phyloP scores from a whole-genome alignment of 2,797 vertebrate species.

The Acipenser oxyrinchus region DNA sequence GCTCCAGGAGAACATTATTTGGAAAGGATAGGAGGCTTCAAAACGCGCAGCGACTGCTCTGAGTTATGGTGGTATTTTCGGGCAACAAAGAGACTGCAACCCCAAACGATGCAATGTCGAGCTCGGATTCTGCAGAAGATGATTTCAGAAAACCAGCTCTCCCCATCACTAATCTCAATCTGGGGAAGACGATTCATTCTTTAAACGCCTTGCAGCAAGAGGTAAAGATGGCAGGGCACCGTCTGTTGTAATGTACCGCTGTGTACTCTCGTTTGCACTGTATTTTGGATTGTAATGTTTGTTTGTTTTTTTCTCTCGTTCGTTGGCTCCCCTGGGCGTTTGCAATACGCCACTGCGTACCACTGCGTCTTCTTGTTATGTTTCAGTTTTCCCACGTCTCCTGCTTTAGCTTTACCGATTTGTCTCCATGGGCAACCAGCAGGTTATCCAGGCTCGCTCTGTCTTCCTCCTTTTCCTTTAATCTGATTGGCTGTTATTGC shows the following conservation, averaged over 20 bases:
- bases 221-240: constrained; percentile 37
- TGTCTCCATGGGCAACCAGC: constrained; percentile 31
- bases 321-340: neutral
- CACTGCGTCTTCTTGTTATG: neutral
- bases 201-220: constrained; percentile 44
- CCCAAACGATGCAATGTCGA: constrained; percentile 80
- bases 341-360: no score
- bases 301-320: neutral
- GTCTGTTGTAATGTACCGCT: neutral
- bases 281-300: neutral
- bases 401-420: constrained; percentile 1
- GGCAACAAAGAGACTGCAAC: constrained; percentile 66
- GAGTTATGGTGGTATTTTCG: constrained; percentile 96
- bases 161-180: constrained; percentile 58
- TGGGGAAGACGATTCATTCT: constrained; percentile 31
- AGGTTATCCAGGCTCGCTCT: constrained; percentile 12
- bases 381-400: constrained; percentile 7
- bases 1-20: constrained; percentile 53
- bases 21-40: constrained; percentile 51
- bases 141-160: constrained; percentile 73
- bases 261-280: neutral
- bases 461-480: constrained; percentile 15
- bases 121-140: constrained; percentile 71
- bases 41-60: constrained; percentile 54
- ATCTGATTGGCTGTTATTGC: constrained; percentile 25